Evolutionary conservation across 1,140 invertebrate species (phyloP).

Genomic region (Scaptomyza graminum): DNA sequence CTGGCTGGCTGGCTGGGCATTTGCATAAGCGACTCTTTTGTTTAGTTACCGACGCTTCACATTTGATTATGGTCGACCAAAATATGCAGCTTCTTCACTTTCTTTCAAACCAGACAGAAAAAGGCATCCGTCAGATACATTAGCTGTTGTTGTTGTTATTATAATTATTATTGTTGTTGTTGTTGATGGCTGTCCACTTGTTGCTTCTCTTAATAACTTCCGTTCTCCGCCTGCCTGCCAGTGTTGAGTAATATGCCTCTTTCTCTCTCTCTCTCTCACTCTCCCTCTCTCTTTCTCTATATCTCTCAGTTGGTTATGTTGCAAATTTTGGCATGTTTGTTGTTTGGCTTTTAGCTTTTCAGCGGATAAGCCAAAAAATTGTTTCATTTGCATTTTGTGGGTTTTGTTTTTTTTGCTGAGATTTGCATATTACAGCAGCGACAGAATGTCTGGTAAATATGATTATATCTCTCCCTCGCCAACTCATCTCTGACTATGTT

Average conservation of each 20-base stretch:
- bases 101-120: slow-evolving; percentile 35
- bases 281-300: slow-evolving; percentile 1
- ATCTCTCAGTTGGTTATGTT: no score
- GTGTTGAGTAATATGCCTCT: slow-evolving; percentile 65
- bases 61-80: slow-evolving; percentile 34
- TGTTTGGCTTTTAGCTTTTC: slow-evolving; percentile 28
- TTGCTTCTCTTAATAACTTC: slow-evolving; percentile 74
- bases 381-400: slow-evolving; percentile 31
- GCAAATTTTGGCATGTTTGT: slow-evolving; percentile 46
- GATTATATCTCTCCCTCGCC: neutral
- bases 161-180: neutral
- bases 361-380: slow-evolving; percentile 20
- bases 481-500: neutral
- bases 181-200: slow-evolving; percentile 31
- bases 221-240: slow-evolving; percentile 48
- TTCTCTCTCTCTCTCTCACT: slow-evolving; percentile 26
- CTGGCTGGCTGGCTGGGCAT: slow-evolving; percentile 45
- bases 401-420: neutral
- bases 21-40: slow-evolving; percentile 76
- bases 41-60: slow-evolving; percentile 49
- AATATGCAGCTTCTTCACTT: slow-evolving; percentile 63
- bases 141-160: slow-evolving; percentile 11
- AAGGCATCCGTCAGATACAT: slow-evolving; percentile 19
- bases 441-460: slow-evolving; percentile 15
- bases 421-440: slow-evolving; percentile 47